Percentiles rank a stretch among this genome's conserved stretches.
phyloP scores from a whole-genome alignment of 1,140 invertebrate species.

The Dendrolimus kikuchii region DNA sequence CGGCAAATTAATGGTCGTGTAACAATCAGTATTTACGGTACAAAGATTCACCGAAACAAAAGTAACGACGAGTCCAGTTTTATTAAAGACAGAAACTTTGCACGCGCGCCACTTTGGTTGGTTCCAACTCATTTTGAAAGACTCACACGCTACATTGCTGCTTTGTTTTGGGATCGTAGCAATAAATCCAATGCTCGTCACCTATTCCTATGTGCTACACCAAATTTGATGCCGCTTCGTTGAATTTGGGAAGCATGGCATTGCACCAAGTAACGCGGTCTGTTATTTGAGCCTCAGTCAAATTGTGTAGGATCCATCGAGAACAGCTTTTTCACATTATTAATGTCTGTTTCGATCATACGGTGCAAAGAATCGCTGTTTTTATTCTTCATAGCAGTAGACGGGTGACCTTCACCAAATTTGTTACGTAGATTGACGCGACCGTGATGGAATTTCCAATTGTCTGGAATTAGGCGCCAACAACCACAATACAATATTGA shows the following conservation, averaged over 20 bases:
- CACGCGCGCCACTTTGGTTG: background rate
- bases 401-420: too few species aligned
- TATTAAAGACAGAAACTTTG: background rate
- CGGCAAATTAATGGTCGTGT: too few species aligned
- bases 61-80: background rate
- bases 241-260: background rate
- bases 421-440: too few species aligned
- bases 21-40: too few species aligned
- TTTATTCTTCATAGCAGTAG: too few species aligned
- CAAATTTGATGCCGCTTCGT: background rate
- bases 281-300: background rate
- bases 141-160: background rate
- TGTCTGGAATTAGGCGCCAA: too few species aligned
- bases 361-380: too few species aligned
- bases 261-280: background rate
- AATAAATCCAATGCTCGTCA: background rate
- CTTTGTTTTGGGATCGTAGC: constrained; percentile 1
- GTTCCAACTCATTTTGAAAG: background rate
- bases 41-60: too few species aligned
- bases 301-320: background rate
- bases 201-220: background rate
- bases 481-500: too few species aligned
- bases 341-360: too few species aligned
- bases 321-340: background rate
- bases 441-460: too few species aligned